These are phyloP conservation scores for Sinella curviseta DNA, from an alignment of 1,140 invertebrate genomes.

Conservation along the genomic window DNA sequence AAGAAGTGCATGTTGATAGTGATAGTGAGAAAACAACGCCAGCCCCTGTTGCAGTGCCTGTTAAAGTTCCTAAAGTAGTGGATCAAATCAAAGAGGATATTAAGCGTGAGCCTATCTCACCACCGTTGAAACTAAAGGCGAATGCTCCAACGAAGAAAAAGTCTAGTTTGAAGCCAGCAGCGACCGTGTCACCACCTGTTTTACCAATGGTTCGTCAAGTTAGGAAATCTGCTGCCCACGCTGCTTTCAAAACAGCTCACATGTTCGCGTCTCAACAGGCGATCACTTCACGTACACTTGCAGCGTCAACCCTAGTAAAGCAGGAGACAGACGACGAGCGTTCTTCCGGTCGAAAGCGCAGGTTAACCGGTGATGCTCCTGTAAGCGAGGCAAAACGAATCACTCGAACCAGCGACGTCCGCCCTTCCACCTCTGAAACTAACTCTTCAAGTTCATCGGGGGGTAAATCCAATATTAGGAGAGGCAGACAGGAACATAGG, in stretches of 20 bases:
- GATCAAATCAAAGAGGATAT: not conserved
- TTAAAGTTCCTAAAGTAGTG: not conserved
- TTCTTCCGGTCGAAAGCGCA: too few relatives aligned
- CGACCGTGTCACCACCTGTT: not conserved
- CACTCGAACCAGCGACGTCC: not conserved
- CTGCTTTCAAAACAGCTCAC: slow-evolving; percentile 1
- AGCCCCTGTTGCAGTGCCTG: not conserved
- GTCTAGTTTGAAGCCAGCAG: not conserved
- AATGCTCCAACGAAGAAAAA: not conserved
- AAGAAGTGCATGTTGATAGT: not conserved
- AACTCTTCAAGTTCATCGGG: too few relatives aligned
- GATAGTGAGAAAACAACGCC: not conserved
- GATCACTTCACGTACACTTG: not conserved
- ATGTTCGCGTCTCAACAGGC: not conserved
- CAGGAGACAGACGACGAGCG: not conserved
- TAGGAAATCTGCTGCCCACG: not conserved
- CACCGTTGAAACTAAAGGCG: not conserved
- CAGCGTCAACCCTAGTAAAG: not conserved
- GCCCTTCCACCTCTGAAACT: too few relatives aligned
- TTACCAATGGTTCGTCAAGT: slow-evolving; percentile 3
- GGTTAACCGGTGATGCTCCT: not conserved
- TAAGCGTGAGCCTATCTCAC: not conserved
- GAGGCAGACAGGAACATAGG: not conserved
- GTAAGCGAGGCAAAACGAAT: not conserved
- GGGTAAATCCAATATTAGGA: not conserved